Evolutionary conservation across 2,113 vertebrate species (phyloP), one percentile per base, ranked within the genome.

Genomic region (Otis tarda): DNA sequence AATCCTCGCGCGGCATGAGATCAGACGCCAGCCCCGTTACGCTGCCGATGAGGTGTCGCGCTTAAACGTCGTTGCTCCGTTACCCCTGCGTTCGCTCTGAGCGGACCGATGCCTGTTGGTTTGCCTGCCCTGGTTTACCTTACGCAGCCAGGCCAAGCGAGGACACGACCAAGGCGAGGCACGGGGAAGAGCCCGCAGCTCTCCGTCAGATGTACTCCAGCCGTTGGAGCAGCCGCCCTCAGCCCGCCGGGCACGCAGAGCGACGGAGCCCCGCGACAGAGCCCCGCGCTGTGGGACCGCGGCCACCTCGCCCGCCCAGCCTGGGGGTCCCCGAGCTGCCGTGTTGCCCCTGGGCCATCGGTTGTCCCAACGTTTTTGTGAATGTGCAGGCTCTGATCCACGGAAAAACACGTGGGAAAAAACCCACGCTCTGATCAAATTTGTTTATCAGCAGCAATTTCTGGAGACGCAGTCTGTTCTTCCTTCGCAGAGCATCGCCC

Each of bases 371-470:
- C 0, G 0, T 2, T 22, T 14, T 13, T 6, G 17, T 17, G 77
- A 4, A 0, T 0, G 0, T 15, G 59, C 25, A 35, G 4, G 0
- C 37, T 31, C n/a, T 12, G 16, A 23, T n/a, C 41, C 24, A 8
- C 0, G 10, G 12, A 31, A 12, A 67, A 59, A 5, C 37, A 12
- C 5, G 0, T 4, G 12, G 41, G 1, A 19, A 19, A 16, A 47
- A 13, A 63, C n/a, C 16, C 12, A 6, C 2, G 0, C 24, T 25
- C 37, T 31, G 52, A 3, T 33, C 68, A 20, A 10, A 7, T 3
- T 1, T 0, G 4, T 43, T 50, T 5, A 2, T 20, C 30, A 16
- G 56, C 77, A 24, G 7, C 30, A 14, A 1, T 0, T 59, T 11
- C 15, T 23, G 56, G 47, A 55, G 74, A 7, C 6, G 41, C 55